Evolutionary conservation across 2,888 invertebrate genomes (phyloP), one percentile per base, ranked within the genome.

Genomic region (Baronia brevicornis): DNA sequence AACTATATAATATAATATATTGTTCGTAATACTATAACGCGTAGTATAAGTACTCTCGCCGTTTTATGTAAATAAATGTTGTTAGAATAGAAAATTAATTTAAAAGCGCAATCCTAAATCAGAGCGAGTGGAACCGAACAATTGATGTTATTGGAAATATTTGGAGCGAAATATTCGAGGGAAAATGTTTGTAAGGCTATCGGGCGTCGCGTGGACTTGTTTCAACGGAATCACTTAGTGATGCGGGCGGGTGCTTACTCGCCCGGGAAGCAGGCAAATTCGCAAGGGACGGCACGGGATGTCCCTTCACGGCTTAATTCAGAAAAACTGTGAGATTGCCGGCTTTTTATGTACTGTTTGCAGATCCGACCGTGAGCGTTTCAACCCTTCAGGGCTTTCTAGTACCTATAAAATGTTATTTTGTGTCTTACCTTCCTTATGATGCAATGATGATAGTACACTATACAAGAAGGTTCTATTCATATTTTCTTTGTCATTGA

Each of bases 281-380:
- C 57, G 43, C 46, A 40, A 52, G 54, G 58, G 56, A 53, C 48
- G 60, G 68, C 58, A 56, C 54, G 51, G 59, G 52, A 44, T 64
- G 64, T 68, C 72, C 66, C 58, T 68, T 64, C 65, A 74, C 64
- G 52, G 56, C 74, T 79, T 77, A 70, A 78, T 78, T 68, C 65
- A 48, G 66, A 69, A 74, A 73, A 74, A 71, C 63, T 66, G 66
- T 64, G 64, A 70, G 69, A 71, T 70, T 58, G 62, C 63, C 54
- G 55, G 64, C 67, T 72, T 70, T 73, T 77, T 74, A 72, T 69
- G 62, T 71, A 75, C 72, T 74, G 75, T 78, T 75, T 75, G 72
- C 60, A 65, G 65, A 64, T 61, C 63, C 68, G 60, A 59, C 67
- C 70, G 68, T 56, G 66, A 56, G 67, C 71, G 70, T 72, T 73